These are phyloP conservation scores for Phrixothrix hirtus DNA, from an alignment of 2,888 invertebrate genomes.

Conservation along the genomic window DNA sequence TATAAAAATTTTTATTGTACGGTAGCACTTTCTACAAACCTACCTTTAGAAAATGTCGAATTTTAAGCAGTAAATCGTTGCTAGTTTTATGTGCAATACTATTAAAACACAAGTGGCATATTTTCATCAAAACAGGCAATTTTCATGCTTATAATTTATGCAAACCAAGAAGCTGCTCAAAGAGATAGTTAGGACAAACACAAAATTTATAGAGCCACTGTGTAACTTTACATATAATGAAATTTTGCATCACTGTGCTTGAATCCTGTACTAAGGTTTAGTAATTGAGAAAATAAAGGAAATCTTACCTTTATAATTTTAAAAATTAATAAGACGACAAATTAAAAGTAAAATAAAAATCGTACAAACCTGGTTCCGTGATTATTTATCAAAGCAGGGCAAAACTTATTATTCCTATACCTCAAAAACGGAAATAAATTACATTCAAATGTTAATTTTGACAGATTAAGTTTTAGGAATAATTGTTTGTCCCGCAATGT, in stretches of 20 bases:
- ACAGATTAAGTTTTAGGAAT: no score
- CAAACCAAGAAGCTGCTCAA: no score
- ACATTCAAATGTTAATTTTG: no score
- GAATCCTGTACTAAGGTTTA: slow-evolving; percentile 11
- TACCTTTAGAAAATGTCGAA: slow-evolving; percentile 31
- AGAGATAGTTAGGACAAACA: background rate
- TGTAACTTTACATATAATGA: no score
- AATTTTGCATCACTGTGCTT: no score
- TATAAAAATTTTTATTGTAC: slow-evolving; percentile 22
- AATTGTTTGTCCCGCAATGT: slow-evolving; percentile 10
- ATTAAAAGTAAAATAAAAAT: slow-evolving; percentile 25
- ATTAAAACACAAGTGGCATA: slow-evolving; percentile 12
- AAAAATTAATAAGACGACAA: slow-evolving; percentile 13
- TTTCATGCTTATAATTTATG: slow-evolving; percentile 9
- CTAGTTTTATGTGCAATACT: slow-evolving; percentile 27
- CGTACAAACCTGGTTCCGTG: slow-evolving; percentile 36
- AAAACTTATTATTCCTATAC: slow-evolving; percentile 19
- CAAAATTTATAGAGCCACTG: background rate
- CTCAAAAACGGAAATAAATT: no score
- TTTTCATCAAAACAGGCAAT: slow-evolving; percentile 8
- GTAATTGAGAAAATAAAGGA: slow-evolving; percentile 15
- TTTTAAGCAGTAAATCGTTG: slow-evolving; percentile 28
- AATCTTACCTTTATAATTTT: slow-evolving; percentile 28
- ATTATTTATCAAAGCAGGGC: slow-evolving; percentile 16
- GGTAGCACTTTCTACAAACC: slow-evolving; percentile 28